Conservation (phyloP, 2,113 vertebrate genomes). For the Pluvianellus socialis region DNA sequence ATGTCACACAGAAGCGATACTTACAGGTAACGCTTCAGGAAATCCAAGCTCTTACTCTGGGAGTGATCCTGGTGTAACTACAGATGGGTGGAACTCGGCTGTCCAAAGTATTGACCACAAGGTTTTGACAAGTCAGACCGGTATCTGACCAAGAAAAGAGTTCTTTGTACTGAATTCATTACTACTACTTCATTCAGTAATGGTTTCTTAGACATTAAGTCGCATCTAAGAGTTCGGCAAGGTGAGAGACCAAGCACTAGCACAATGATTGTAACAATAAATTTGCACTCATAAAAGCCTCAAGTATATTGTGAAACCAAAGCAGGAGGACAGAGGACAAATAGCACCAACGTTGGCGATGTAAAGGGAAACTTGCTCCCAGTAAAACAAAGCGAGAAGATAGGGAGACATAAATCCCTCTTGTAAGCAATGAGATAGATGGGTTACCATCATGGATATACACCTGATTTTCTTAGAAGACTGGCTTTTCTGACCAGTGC, state of each 20-base stretch:
- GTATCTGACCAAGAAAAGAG: background rate
- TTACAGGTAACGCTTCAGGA: background rate
- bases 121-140: background rate
- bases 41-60: background rate
- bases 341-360: background rate
- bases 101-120: background rate
- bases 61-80: background rate
- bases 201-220: background rate
- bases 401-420: background rate
- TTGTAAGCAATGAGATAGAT: background rate
- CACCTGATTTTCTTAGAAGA: background rate
- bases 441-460: background rate
- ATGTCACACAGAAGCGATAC: fast-evolving
- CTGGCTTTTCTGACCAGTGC: background rate
- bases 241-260: background rate
- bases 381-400: background rate
- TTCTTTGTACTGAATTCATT: background rate
- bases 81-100: background rate
- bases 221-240: background rate
- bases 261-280: background rate
- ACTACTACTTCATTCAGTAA: background rate
- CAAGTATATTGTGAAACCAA: background rate
- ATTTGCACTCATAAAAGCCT: background rate
- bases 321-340: background rate
- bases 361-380: background rate